Evolutionary conservation across 2,113 vertebrate genomes (phyloP).

Genomic region (Ptyas mucosa): DNA sequence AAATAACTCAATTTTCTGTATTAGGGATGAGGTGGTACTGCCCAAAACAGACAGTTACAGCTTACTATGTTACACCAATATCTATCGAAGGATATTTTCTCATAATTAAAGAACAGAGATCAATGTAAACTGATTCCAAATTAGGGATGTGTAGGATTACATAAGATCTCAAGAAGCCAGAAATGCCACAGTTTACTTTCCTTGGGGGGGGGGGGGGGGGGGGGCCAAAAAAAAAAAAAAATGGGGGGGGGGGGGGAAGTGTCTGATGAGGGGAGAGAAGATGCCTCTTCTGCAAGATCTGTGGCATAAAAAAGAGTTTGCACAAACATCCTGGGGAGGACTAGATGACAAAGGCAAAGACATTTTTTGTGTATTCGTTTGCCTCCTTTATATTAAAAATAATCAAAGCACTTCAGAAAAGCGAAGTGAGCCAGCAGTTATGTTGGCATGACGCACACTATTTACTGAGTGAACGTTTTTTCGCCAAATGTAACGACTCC

Average conservation of each 20-base stretch:
- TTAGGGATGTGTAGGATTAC: background rate
- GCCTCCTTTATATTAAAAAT: background rate
- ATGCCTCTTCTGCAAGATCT: background rate
- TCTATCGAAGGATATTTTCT: background rate
- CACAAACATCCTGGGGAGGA: background rate
- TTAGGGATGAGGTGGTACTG: background rate
- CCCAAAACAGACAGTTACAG: background rate
- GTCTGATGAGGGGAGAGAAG: background rate
- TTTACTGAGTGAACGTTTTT: background rate
- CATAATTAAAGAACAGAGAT: background rate
- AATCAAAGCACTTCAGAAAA: background rate
- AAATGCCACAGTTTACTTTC: background rate
- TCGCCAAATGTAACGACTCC: background rate
- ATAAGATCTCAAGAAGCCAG: background rate
- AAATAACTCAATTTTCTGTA: background rate
- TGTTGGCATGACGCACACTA: background rate
- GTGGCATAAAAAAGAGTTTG: background rate
- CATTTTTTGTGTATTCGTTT: background rate
- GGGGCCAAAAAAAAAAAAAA: background rate
- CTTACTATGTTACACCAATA: background rate
- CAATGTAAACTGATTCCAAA: background rate
- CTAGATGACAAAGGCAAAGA: background rate
- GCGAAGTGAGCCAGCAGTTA: background rate
- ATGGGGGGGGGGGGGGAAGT: background rate
- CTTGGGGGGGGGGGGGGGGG: background rate